Base-by-base conservation (phyloP, 2,888 invertebrate species). In the Lasioglossum marginatum region DNA sequence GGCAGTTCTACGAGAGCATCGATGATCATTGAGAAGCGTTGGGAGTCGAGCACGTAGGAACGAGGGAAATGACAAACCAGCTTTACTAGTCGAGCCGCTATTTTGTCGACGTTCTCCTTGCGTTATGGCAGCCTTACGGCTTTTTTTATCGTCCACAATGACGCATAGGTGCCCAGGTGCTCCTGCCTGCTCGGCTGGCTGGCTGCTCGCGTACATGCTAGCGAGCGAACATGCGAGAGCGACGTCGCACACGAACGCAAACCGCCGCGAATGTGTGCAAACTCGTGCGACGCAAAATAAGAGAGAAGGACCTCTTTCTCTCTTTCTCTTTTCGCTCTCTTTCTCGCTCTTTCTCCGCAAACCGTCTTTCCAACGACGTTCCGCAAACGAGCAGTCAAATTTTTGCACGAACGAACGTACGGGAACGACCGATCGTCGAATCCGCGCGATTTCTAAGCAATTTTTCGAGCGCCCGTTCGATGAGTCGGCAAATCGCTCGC, bases 161-260 rank as follows among this genome's bases (percentile, higher is more conserved):
- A 88, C 88, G 90, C 90, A 90, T 90, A 89, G 88, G 83, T 82
- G 88, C 83, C 89, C 89, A 90, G 89, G 89, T 90, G 90, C 88
- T 85, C 83, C 82, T 82, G 74, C 78, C 75, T 83, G 83, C 43
- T 78, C 71, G 83, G 48, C 82, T 78, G 77, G 68, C 45, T 80
- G 71, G 57, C 3, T 78, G 31, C 40, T 77, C 77, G 75, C 66
- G 60, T 34, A 68, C 78, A 31, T 31, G 19, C 40, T 40, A 40
- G 52, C 37, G 23, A 37, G n/a, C 78, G 57, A 74, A 45, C 74
- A 27, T 45, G 57, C 31, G 76, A 63, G 76, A 40, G 31, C 75
- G 27, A 60, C 75, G 76, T 34, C n/a, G 40, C 66, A 66, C 52
- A 74, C 52, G 31, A 52, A 76, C 48, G 57, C 0, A 34, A 12